phyloP scores from a whole-genome alignment of 2,888 invertebrate species.

The Hemithea aestivaria region DNA sequence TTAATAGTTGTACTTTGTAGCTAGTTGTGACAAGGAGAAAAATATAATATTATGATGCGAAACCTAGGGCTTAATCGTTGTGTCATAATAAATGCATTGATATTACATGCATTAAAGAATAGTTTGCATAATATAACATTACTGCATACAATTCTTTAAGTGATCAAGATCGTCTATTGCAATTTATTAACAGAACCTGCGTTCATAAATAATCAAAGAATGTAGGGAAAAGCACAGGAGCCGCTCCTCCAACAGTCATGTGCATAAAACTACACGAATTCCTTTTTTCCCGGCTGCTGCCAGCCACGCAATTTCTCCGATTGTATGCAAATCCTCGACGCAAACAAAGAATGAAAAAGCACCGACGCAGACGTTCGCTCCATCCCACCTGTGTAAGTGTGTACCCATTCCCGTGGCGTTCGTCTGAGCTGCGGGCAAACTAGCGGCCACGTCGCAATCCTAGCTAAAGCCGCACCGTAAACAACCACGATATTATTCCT shows the following conservation, averaged over 20 bases:
- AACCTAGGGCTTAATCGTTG: too few relatives aligned
- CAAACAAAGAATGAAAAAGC: constrained; percentile 75
- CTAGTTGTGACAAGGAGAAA: not conserved
- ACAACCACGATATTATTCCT: constrained; percentile 65
- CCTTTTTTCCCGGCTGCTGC: constrained; percentile 55
- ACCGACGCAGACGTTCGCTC: constrained; percentile 61
- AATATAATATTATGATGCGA: too few relatives aligned
- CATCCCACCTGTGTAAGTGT: constrained; percentile 52
- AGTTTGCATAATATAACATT: too few relatives aligned
- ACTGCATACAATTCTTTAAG: too few relatives aligned
- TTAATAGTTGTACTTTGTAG: not conserved
- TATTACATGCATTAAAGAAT: too few relatives aligned
- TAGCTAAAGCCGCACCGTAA: constrained; percentile 40
- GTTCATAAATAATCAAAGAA: constrained; percentile 16
- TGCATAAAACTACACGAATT: constrained; percentile 61
- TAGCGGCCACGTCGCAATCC: constrained; percentile 48
- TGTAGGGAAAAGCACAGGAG: constrained; percentile 36
- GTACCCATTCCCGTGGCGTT: constrained; percentile 34
- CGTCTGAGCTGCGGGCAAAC: constrained; percentile 52
- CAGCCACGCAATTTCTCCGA: constrained; percentile 72
- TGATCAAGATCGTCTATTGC: too few relatives aligned
- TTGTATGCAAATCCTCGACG: constrained; percentile 73
- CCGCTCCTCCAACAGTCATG: constrained; percentile 46
- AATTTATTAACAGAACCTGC: too few relatives aligned
- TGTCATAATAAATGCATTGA: too few relatives aligned